Percentiles rank a stretch among this genome's conserved stretches.
Evolutionary conservation across 2,797 vertebrate species (phyloP).

Genomic region (Schizothorax lantsangensis): DNA sequence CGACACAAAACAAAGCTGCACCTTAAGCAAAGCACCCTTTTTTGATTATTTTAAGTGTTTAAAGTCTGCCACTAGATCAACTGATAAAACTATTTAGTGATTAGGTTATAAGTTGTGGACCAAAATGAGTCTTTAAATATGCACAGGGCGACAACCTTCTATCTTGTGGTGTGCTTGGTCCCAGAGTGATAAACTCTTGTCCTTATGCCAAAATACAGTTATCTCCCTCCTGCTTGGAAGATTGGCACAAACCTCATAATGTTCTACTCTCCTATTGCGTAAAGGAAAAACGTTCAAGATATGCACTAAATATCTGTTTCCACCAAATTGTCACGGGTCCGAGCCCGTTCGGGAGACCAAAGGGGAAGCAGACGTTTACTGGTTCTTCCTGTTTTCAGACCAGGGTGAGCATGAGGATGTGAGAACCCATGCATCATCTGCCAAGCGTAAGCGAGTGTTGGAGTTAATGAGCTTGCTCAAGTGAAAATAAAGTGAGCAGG

Average conservation of each 20-base stretch:
- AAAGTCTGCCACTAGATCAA: not conserved
- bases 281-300: slow-evolving; percentile 6
- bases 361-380: slow-evolving; percentile 61
- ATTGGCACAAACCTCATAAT: not conserved
- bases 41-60: not conserved
- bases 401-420: slow-evolving; percentile 50
- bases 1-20: not conserved
- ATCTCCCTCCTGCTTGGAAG: not conserved
- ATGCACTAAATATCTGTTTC: not conserved
- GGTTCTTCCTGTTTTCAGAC: slow-evolving; percentile 74
- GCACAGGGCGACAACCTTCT: not conserved
- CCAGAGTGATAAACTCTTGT: not conserved
- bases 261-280: not conserved
- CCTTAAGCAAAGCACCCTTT: not conserved
- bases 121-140: not conserved
- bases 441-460: not conserved
- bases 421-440: slow-evolving; percentile 43
- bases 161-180: not conserved
- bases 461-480: slow-evolving; percentile 21
- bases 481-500: slow-evolving; percentile 35
- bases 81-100: not conserved
- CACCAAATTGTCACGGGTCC: not conserved
- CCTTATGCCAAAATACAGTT: not conserved
- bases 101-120: not conserved
- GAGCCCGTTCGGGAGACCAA: not conserved